Base-by-base conservation (phyloP, 1,140 invertebrate genomes). In the Drosophila carrolli region DNA sequence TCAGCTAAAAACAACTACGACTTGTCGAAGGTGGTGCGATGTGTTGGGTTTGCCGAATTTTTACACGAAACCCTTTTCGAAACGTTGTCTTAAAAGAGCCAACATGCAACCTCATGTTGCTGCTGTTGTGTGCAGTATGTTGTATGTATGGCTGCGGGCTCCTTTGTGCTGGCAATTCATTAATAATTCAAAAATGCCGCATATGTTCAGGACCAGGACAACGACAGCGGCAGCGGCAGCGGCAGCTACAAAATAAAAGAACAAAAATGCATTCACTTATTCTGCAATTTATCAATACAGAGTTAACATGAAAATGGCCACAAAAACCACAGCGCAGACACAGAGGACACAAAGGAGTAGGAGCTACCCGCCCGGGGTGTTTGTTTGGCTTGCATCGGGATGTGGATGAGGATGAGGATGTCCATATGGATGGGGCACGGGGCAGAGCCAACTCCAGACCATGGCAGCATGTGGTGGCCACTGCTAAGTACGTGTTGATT, bases 401-500 rank as follows among this genome's bases (percentile, higher is more conserved):
- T 43, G 51, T 16, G 53, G 13, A 32, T 56, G 29, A 5, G 48
- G 27, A 14, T 63, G 40, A 8, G 29, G 2, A 14, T 35, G 14
- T 1, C 29, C 8, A 14, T 32, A n/a, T 37, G 29, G 43, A 72
- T 14, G 37, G 58, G n/a, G 35, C 5, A 43, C 14, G 13, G 13
- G 8, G 13, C 16, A 29, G 19, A 27, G n/a, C n/a, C 2, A 32
- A 27, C 57, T 50, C 10, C 57, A 60, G 19, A 59, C 58, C 19
- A 61, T 16, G 50, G 43, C 61, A 66, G 61, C 72, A 57, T 75
- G 73, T 77, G 78, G 75, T 63, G 65, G 78, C 44, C 60, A 38
- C 47, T 81, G 83, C 84, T 88, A 88, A 88, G 86, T 88, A 89
- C 84, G 83, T 89, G 83, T 88, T 60, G 83, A 88, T 88, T 88